Percentiles rank a stretch among this genome's conserved stretches.
These are phyloP conservation scores for Ptychochromis oligacanthus DNA, from an alignment of 2,113 vertebrate genomes.

Conservation along the genomic window DNA sequence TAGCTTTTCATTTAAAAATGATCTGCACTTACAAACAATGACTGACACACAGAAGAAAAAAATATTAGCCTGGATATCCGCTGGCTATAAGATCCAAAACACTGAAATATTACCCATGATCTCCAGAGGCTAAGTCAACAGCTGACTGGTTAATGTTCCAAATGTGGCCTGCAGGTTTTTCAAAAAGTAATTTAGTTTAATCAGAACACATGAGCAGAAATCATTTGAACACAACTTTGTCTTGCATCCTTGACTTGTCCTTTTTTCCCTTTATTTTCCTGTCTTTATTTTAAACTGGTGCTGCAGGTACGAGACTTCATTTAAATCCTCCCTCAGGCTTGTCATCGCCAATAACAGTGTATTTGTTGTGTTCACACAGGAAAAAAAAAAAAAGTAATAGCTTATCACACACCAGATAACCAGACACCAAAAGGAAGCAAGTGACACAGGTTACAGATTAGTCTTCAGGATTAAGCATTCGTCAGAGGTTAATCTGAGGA, in stretches of 20 bases:
- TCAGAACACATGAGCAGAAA: background rate
- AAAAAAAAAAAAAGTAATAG: background rate
- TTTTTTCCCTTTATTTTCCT: background rate
- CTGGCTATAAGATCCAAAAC: background rate
- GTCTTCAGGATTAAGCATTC: slow-evolving; percentile 38
- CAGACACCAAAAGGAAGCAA: slow-evolving; percentile 43
- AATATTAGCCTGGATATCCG: too few species aligned
- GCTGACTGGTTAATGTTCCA: background rate
- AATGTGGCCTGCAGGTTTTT: background rate
- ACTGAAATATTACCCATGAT: background rate
- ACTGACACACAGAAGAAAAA: background rate
- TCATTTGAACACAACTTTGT: background rate
- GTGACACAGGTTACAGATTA: slow-evolving; percentile 54
- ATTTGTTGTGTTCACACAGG: slow-evolving; percentile 49
- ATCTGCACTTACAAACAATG: background rate
- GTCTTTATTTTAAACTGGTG: background rate
- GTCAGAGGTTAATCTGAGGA: slow-evolving; percentile 59
- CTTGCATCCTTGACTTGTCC: background rate
- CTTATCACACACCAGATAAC: slow-evolving; percentile 33
- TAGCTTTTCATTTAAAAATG: background rate
- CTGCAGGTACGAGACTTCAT: background rate
- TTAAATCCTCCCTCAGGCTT: slow-evolving; percentile 28
- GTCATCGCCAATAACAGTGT: slow-evolving; percentile 22
- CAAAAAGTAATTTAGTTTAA: background rate
- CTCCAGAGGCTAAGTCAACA: background rate